Percentiles rank a stretch among this genome's conserved stretches.
Evolutionary conservation across 2,888 invertebrate genomes (phyloP).

Genomic region (Mantis religiosa): DNA sequence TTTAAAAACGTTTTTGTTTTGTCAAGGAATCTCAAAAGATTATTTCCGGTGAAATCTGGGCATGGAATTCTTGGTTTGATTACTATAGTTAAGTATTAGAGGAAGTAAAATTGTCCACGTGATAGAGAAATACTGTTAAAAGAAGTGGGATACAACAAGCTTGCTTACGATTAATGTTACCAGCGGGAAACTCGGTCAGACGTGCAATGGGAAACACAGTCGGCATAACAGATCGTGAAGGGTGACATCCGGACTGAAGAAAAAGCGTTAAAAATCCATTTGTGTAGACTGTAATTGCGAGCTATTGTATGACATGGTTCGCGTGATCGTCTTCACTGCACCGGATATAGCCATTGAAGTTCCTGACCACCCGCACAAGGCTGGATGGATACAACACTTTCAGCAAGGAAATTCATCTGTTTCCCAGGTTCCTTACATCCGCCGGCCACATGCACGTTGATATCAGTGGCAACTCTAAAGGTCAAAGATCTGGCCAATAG

Average conservation of each 20-base stretch:
- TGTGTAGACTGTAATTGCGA: neutral
- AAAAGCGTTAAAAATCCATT: neutral
- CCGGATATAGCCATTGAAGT: constrained; percentile 22
- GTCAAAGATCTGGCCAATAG: no score
- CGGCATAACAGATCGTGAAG: neutral
- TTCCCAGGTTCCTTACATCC: neutral
- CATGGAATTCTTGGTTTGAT: no score
- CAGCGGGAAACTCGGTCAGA: neutral
- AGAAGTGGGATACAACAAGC: no score
- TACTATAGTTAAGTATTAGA: no score
- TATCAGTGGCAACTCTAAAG: no score
- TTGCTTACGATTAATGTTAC: neutral
- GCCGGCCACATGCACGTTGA: no score
- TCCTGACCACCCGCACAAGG: neutral
- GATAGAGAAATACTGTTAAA: no score
- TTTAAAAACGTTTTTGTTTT: no score
- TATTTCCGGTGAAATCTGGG: no score
- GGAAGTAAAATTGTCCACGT: no score
- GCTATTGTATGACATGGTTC: neutral
- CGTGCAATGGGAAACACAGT: neutral
- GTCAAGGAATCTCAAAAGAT: no score
- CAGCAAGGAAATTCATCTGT: neutral
- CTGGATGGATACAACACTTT: neutral
- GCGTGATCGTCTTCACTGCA: constrained; percentile 3
- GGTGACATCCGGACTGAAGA: neutral